Base-by-base conservation (phyloP, 2,888 invertebrate genomes). In the Zaprionus bogoriensis region DNA sequence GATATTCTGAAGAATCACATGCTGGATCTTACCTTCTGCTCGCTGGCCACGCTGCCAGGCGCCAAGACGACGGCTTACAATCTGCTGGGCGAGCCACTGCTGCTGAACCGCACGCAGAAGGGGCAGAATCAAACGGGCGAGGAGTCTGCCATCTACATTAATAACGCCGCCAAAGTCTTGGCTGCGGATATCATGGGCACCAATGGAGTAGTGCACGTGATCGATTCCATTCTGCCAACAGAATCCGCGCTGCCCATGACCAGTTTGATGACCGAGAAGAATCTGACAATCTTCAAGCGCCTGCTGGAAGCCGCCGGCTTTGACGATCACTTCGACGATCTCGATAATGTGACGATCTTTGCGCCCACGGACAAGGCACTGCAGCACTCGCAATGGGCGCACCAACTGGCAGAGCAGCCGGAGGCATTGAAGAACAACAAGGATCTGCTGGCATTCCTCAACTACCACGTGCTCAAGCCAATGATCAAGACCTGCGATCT, bases 151-250 rank as follows among this genome's bases (percentile, higher is more conserved):
- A 80, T 89, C 22, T 84, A 94, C 30, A 92, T 94, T 22, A 93
- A 93, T 73, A 92, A 93, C 12, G 91, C 92, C 45, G 93, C 93
- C 0, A 92, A 93, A 84, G 92, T 94, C 22, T 87, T 92, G 5
- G 92, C 92, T 55, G 89, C 91, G 3, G 95, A 95, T 86, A 90
- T 93, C 25, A 92, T 95, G 90, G 94, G 93, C 9, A 94, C 93
- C 1, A 95, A 95, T 89, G 95, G 95, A n/a, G 94, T 95, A 2
- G 87, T 95, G 23, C 94, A 95, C 87, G 91, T 94, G 23, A 92
- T 95, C 67, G 94, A 95, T 77, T 92, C 92, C 2, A 92, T 95
- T 22, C 87, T 95, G 41, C 92, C 94, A 51, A 94, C 95, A 0
- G 93, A 94, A 66, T 92, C 93, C 19, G 90, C 90, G 0, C 64